A percentile compares a stretch with the other conserved stretches of the same genome.
Evolutionary conservation across 2,113 vertebrate species (phyloP).

Genomic region (Hemiprocne comata): DNA sequence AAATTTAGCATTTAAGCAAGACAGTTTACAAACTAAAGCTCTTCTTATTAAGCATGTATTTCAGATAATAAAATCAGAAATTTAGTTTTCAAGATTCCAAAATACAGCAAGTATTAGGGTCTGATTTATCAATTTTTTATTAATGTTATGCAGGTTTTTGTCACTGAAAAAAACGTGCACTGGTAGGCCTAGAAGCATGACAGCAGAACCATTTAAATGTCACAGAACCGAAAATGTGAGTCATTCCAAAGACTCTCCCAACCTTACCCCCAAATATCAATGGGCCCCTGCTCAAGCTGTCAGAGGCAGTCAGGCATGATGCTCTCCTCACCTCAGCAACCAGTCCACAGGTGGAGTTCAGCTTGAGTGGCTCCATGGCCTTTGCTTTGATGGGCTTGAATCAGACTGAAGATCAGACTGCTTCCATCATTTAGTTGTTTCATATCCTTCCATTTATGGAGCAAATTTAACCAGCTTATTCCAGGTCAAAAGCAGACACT

Average conservation of each 20-base stretch:
- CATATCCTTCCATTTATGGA: background rate
- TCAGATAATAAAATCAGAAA: background rate
- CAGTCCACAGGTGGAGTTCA: accelerated
- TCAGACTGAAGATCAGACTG: background rate
- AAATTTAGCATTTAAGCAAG: background rate
- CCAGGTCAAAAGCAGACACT: background rate
- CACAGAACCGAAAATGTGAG: background rate
- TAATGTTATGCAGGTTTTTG: background rate
- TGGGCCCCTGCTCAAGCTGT: background rate
- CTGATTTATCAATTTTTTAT: background rate
- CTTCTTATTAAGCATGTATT: background rate
- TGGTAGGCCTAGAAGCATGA: background rate
- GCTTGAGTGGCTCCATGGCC: background rate
- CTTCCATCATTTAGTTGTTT: background rate
- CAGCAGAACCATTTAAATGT: background rate
- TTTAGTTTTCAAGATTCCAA: background rate
- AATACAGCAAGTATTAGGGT: background rate
- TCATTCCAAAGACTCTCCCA: background rate
- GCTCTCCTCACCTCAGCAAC: background rate
- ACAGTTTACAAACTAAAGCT: background rate
- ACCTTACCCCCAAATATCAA: background rate
- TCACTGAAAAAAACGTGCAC: background rate
- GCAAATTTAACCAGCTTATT: background rate
- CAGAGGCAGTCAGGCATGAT: background rate
- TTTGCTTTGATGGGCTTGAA: background rate